A percentile compares a stretch with the other conserved stretches of the same genome.
Conservation (phyloP, 2,797 vertebrate species). For the Sebastolobus alascanus region DNA sequence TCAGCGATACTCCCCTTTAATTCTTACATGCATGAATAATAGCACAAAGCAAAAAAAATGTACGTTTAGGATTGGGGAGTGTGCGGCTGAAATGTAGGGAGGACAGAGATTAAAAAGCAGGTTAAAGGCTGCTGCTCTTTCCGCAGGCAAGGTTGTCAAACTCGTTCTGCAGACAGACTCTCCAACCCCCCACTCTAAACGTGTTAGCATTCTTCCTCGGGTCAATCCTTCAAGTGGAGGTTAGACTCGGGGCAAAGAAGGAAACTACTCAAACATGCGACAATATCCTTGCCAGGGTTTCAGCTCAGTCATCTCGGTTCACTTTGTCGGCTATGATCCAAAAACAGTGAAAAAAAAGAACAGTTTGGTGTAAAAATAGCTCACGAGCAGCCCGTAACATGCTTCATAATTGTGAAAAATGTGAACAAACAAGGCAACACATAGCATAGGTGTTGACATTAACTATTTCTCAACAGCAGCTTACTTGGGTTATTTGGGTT, state of each 20-base stretch:
- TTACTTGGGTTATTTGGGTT: neutral
- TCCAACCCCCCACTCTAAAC: constrained; percentile 63
- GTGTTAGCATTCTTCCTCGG: constrained; percentile 76
- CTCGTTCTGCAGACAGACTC: constrained; percentile 77
- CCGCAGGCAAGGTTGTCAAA: constrained; percentile 74
- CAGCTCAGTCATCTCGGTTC: constrained; percentile 10
- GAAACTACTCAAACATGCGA: constrained; percentile 53
- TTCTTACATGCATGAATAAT: constrained; percentile 27
- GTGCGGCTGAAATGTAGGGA: constrained; percentile 62
- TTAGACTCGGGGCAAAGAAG: constrained; percentile 67
- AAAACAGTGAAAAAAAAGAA: constrained; percentile 8
- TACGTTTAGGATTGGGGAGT: constrained; percentile 44
- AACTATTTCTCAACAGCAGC: neutral
- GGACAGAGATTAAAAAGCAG: constrained; percentile 74
- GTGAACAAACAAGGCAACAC: neutral
- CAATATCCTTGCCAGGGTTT: constrained; percentile 36
- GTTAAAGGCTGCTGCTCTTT: constrained; percentile 74
- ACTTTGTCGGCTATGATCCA: constrained; percentile 32
- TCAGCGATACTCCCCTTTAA: constrained; percentile 17
- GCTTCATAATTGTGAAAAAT: constrained; percentile 7
- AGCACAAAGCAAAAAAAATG: constrained; percentile 33
- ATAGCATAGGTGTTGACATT: neutral
- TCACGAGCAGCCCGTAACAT: neutral
- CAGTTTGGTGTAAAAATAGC: constrained; percentile 33
- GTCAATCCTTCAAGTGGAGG: constrained; percentile 73